phyloP scores from a whole-genome alignment of 2,888 invertebrate species.

The Rhodophaea formosa region DNA sequence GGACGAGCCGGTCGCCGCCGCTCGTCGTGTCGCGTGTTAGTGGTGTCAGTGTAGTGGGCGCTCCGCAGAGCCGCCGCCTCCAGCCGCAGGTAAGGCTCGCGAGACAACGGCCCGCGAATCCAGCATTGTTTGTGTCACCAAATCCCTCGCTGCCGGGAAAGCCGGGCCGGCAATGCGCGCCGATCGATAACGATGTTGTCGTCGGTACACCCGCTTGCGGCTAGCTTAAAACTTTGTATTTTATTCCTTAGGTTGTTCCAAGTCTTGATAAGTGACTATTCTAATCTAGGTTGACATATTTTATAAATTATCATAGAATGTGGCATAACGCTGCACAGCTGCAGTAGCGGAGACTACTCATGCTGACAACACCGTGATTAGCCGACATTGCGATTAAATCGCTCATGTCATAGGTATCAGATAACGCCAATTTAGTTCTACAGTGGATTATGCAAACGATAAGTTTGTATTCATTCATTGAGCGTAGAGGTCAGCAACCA shows the following conservation, averaged over 20 bases:
- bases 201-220: conserved; percentile 48
- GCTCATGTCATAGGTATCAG: conserved; percentile 1
- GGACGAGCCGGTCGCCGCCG: conserved; percentile 69
- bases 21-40: conserved; percentile 71
- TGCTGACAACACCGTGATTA: background rate
- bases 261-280: background rate
- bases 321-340: background rate
- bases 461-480: conserved; percentile 26
- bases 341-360: background rate
- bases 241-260: conserved; percentile 1
- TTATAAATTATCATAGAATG: background rate
- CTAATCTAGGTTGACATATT: background rate
- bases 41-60: conserved; percentile 67
- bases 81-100: conserved; percentile 58
- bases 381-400: conserved; percentile 6
- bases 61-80: conserved; percentile 52
- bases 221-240: conserved; percentile 32
- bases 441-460: conserved; percentile 22
- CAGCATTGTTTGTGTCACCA: conserved; percentile 49
- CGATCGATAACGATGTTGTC: conserved; percentile 78
- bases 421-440: background rate
- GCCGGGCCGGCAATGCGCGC: conserved; percentile 58
- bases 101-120: conserved; percentile 20
- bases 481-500: conserved; percentile 25
- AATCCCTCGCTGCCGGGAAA: conserved; percentile 42